phyloP scores from a whole-genome alignment of 2,797 vertebrate species.

The Trachurus trachurus region DNA sequence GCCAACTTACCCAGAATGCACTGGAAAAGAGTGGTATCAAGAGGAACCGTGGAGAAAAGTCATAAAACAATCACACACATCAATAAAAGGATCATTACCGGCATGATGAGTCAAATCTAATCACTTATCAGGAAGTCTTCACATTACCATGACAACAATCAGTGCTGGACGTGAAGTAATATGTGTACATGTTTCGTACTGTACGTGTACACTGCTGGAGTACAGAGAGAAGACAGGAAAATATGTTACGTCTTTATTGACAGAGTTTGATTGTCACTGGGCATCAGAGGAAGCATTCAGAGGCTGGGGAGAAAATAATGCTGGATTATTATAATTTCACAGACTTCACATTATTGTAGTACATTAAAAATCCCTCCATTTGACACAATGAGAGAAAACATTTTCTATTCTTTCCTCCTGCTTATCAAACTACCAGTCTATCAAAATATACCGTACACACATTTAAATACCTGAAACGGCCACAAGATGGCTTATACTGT shows the following conservation, averaged over 20 bases:
- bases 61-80: constrained; percentile 1
- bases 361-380: constrained; percentile 24
- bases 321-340: constrained; percentile 31
- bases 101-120: background rate
- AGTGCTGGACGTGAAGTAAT: background rate
- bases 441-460: constrained; percentile 55
- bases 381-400: constrained; percentile 13
- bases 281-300: constrained; percentile 64
- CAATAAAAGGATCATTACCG: constrained; percentile 36
- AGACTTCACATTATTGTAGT: constrained; percentile 49
- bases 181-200: background rate
- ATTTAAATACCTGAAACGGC: constrained; percentile 63
- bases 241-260: constrained; percentile 72
- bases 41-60: constrained; percentile 47
- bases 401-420: constrained; percentile 1
- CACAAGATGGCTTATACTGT: constrained; percentile 61
- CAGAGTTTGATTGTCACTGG: constrained; percentile 77
- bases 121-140: background rate
- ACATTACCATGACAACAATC: background rate
- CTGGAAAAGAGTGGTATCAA: constrained; percentile 70
- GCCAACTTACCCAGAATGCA: constrained; percentile 82
- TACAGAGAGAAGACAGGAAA: constrained; percentile 7
- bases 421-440: constrained; percentile 28
- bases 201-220: background rate
- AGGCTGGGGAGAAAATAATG: constrained; percentile 22